Percentiles rank a stretch among this genome's conserved stretches.
phyloP scores from a whole-genome alignment of 2,888 invertebrate genomes.

The Drosophila formosana region DNA sequence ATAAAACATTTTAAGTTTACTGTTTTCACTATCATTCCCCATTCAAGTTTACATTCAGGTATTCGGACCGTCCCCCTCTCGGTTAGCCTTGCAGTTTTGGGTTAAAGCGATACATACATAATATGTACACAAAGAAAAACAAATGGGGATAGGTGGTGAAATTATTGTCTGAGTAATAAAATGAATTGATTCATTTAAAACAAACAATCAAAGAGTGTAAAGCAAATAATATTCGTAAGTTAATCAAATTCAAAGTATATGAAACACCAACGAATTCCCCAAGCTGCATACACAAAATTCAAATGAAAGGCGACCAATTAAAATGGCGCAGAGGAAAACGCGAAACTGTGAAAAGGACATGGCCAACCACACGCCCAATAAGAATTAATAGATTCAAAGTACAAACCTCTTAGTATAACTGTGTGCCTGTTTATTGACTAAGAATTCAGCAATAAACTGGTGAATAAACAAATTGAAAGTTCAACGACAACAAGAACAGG shows the following conservation, averaged over 20 bases:
- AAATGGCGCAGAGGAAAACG: slow-evolving; percentile 52
- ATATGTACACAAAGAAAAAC: slow-evolving; percentile 21
- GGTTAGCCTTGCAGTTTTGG: slow-evolving; percentile 28
- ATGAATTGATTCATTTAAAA: neutral
- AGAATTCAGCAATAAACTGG: slow-evolving; percentile 32
- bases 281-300: slow-evolving; percentile 34
- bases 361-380: slow-evolving; percentile 45
- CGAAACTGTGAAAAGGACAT: slow-evolving; percentile 19
- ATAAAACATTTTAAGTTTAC: too few relatives aligned
- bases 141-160: slow-evolving; percentile 5
- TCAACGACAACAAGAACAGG: slow-evolving; percentile 39
- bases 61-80: neutral
- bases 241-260: slow-evolving; percentile 4
- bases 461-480: slow-evolving; percentile 55
- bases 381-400: slow-evolving; percentile 35
- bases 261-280: slow-evolving; percentile 16
- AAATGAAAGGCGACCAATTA: slow-evolving; percentile 46
- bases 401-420: slow-evolving; percentile 48
- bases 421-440: slow-evolving; percentile 25
- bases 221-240: neutral
- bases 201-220: slow-evolving; percentile 3
- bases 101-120: slow-evolving; percentile 48
- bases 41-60: too few relatives aligned
- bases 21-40: too few relatives aligned
- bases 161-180: neutral